Evolutionary conservation across 2,797 vertebrate genomes (phyloP), one percentile per base, ranked within the genome.

Genomic region (Aplochiton taeniatus): DNA sequence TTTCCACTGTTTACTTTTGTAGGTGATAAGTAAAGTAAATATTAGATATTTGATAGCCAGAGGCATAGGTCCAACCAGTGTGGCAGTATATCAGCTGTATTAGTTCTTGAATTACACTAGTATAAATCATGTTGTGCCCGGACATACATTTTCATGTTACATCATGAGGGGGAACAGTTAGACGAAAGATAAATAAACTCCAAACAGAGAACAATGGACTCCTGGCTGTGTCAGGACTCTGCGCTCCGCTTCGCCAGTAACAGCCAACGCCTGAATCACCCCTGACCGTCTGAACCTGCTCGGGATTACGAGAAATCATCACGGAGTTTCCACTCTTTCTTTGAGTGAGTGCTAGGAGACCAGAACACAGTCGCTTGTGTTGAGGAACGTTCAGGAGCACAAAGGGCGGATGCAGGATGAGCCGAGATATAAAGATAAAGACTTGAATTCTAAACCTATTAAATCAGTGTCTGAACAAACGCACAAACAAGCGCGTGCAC

Each of bases 131-230:
- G 46, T 48, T 48, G 46, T 31, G 48, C 48, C 31, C n/a, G n/a
- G 31, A 31, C 31, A 6, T 31, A 31, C 31, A 31, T 31, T 31
- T 31, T 6, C 31, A 31, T 31, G 31, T 6, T 31, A 31, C 31
- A 31, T 31, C 31, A 6, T 31, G 31, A 31, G 51, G 51, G 17
- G 51, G n/a, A 41, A 68, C 18, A 31, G 31, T 6, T 31, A 31
- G 31, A 31, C 6, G 51, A 65, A 72, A 69, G 51, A 74, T 44
- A 66, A 67, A 65, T 17, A 74, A 59, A 68, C 60, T 43, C 57
- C 58, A n/a, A n/a, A n/a, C n/a, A n/a, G 47, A 44, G 56, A 70
- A 67, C 63, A 65, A 62, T 51, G 53, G 49, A 42, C 31, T 61
- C n/a, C 48, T 62, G 66, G 51, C 59, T 42, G 44, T n/a, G 64